These are phyloP conservation scores for Pogonomyrmex californicus DNA, from an alignment of 1,140 invertebrate species.

Conservation along the genomic window DNA sequence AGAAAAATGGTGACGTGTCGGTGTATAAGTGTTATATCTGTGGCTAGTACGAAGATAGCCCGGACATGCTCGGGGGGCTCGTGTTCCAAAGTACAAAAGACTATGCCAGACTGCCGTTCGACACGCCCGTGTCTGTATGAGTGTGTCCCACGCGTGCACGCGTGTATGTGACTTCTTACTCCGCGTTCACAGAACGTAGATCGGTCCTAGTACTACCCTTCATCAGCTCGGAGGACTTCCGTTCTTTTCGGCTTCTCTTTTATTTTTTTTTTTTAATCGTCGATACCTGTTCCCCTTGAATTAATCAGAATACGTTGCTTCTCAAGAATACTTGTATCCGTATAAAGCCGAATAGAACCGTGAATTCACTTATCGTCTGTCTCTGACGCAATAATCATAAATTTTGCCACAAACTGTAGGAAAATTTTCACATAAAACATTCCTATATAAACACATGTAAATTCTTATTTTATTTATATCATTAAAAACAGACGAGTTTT, in stretches of 20 bases:
- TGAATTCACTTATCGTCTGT: not conserved
- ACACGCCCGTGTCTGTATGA: not conserved
- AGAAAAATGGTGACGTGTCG: conserved; percentile 22
- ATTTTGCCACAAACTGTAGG: conserved; percentile 17
- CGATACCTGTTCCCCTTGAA: not conserved
- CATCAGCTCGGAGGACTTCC: conserved; percentile 1
- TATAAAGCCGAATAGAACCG: not conserved
- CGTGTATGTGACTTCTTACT: conserved; percentile 40
- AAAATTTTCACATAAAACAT: conserved; percentile 31
- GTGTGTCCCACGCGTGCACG: not conserved
- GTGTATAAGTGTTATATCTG: conserved; percentile 35
- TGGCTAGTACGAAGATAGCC: conserved; percentile 39
- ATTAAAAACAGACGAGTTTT: not conserved
- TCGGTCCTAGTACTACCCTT: not conserved
- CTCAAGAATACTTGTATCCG: not conserved
- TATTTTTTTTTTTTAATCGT: not conserved
- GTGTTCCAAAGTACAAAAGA: conserved; percentile 63
- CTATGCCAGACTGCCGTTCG: conserved; percentile 28
- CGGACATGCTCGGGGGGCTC: conserved; percentile 51
- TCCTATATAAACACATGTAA: not conserved
- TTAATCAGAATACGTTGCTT: conserved; percentile 24
- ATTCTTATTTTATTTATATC: conserved; percentile 24
- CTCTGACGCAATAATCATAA: not conserved
- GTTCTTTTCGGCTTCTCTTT: conserved; percentile 2
- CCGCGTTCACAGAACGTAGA: conserved; percentile 34